These are phyloP conservation scores for Gandaritis pyraliata DNA, from an alignment of 2,888 invertebrate genomes.

Conservation along the genomic window DNA sequence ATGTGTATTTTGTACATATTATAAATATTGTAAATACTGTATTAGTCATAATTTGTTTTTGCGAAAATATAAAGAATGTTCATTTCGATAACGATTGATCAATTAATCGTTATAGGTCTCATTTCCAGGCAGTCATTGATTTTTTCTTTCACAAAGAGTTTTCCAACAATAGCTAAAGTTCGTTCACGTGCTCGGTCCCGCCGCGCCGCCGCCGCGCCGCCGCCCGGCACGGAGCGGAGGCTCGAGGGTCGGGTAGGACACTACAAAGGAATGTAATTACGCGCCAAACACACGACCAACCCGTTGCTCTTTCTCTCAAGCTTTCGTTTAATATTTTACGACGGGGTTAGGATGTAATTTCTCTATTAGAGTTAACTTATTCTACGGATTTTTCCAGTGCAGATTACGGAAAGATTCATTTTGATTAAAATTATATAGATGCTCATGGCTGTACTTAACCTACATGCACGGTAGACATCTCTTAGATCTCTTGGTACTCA, in stretches of 20 bases:
- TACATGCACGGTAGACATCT: too few relatives aligned
- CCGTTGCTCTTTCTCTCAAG: slow-evolving; percentile 54
- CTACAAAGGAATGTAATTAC: slow-evolving; percentile 79
- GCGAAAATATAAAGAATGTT: neutral
- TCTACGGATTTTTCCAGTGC: too few relatives aligned
- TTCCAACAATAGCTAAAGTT: slow-evolving; percentile 41
- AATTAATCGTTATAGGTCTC: slow-evolving; percentile 37
- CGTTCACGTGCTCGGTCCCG: slow-evolving; percentile 35
- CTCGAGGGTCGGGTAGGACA: slow-evolving; percentile 43
- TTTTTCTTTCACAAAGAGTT: slow-evolving; percentile 42
- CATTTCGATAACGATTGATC: slow-evolving; percentile 34
- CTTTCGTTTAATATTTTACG: slow-evolving; percentile 34
- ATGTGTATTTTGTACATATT: too few relatives aligned
- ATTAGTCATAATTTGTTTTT: too few relatives aligned
- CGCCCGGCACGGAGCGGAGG: slow-evolving; percentile 31
- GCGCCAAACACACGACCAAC: slow-evolving; percentile 61
- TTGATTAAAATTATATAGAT: neutral
- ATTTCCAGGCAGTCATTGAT: slow-evolving; percentile 45
- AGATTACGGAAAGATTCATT: neutral
- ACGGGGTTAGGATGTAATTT: neutral
- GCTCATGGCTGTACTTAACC: too few relatives aligned
- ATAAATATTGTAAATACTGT: too few relatives aligned
- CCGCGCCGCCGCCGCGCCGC: slow-evolving; percentile 8
- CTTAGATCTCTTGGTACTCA: too few relatives aligned
- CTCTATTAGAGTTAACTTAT: too few relatives aligned